phyloP scores from a whole-genome alignment of 2,113 vertebrate species.

The Nyctereutes procyonoides region DNA sequence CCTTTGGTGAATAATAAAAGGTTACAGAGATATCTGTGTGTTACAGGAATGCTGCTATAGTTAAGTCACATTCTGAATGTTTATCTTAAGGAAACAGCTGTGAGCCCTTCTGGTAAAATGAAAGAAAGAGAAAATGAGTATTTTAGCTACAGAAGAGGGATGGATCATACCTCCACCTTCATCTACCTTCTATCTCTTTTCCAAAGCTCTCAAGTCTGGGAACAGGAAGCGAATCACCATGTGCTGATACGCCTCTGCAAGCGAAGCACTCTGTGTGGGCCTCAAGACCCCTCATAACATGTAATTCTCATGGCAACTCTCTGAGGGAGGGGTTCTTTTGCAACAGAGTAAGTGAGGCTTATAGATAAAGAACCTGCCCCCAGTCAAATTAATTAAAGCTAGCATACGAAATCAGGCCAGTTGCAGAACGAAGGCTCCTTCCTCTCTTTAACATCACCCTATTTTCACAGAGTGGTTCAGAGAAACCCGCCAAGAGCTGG shows the following conservation, averaged over 20 bases:
- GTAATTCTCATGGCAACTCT: not conserved
- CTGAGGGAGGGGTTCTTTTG: not conserved
- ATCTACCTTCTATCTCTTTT: not conserved
- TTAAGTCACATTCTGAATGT: not conserved
- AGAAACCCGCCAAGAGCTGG: not conserved
- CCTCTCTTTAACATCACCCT: not conserved
- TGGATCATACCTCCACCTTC: not conserved
- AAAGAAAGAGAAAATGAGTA: not conserved
- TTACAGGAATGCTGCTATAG: not conserved
- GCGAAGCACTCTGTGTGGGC: not conserved
- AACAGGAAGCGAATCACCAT: not conserved
- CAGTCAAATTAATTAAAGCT: not conserved
- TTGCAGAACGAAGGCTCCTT: not conserved
- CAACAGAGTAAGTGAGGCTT: not conserved
- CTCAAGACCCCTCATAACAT: not conserved
- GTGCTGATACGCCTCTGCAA: not conserved
- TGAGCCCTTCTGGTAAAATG: not conserved
- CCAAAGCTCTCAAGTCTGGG: not conserved
- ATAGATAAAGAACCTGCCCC: not conserved
- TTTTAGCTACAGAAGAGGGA: not conserved
- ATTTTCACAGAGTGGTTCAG: not conserved
- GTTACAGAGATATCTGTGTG: not conserved
- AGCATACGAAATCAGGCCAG: not conserved
- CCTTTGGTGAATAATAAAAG: not conserved
- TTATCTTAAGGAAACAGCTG: not conserved